Conservation (phyloP, 2,113 vertebrate species). For the Pangasianodon hypophthalmus region DNA sequence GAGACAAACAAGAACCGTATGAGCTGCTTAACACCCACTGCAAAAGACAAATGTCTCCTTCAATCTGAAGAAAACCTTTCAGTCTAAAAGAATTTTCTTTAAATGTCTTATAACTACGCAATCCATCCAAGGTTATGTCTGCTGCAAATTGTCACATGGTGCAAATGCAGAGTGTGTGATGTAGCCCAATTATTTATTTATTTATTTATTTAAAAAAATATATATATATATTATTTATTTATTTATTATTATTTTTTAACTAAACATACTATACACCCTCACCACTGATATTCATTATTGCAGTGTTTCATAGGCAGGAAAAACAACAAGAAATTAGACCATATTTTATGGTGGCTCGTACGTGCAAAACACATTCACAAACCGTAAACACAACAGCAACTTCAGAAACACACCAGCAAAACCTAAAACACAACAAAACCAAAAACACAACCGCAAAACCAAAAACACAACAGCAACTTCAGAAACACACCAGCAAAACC, state of each 20-base stretch:
- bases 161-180: constrained; percentile 43
- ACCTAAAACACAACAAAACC: background rate
- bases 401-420: background rate
- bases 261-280: constrained; percentile 2
- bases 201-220: too few relatives aligned
- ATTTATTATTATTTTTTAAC: background rate
- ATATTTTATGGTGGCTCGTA: background rate
- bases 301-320: constrained; percentile 27
- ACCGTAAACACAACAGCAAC: background rate
- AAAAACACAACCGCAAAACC: background rate
- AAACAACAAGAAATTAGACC: background rate
- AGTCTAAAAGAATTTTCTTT: constrained; percentile 31
- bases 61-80: constrained; percentile 24
- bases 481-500: background rate
- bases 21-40: constrained; percentile 45
- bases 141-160: background rate
- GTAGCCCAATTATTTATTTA: constrained; percentile 11
- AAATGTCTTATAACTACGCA: constrained; percentile 12
- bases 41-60: constrained; percentile 19
- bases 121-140: constrained; percentile 24
- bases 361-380: background rate
- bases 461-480: background rate
- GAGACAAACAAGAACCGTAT: constrained; percentile 25
- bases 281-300: background rate
- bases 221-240: background rate